Evolutionary conservation across 2,797 vertebrate species (phyloP).

Genomic region (Amblyopsis hoosieri): DNA sequence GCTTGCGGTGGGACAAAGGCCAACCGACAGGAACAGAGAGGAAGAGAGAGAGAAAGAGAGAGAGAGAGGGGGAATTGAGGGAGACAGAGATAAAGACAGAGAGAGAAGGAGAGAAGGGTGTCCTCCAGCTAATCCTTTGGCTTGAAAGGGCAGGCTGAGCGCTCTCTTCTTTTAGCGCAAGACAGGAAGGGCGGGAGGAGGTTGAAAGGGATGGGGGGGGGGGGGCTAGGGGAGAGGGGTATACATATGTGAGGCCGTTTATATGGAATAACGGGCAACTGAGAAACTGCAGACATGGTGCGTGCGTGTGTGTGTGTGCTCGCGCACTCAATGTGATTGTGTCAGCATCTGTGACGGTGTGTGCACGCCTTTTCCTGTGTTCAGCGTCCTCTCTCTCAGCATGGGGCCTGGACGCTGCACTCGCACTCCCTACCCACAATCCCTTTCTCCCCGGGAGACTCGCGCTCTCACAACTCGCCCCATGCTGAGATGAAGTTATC

Average conservation of each 20-base stretch:
- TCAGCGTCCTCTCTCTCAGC: slow-evolving; percentile 51
- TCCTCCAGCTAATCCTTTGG: slow-evolving; percentile 81
- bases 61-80: slow-evolving; percentile 21
- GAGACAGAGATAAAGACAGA: slow-evolving; percentile 63
- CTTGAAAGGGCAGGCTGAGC: slow-evolving; percentile 81
- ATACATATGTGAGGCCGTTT: no score
- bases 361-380: slow-evolving; percentile 25
- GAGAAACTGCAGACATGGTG: slow-evolving; percentile 32
- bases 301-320: slow-evolving; percentile 21
- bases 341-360: slow-evolving; percentile 19
- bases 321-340: slow-evolving; percentile 7
- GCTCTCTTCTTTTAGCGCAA: slow-evolving; percentile 72
- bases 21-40: slow-evolving; percentile 8
- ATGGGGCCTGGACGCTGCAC: slow-evolving; percentile 39
- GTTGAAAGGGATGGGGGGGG: no score
- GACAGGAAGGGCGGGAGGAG: no score
- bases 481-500: slow-evolving; percentile 72
- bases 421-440: slow-evolving; percentile 58
- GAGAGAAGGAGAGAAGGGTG: slow-evolving; percentile 74
- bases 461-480: slow-evolving; percentile 48
- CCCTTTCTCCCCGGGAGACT: slow-evolving; percentile 59
- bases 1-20: slow-evolving; percentile 26
- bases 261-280: not conserved
- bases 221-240: no score
- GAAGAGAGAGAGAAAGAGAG: slow-evolving; percentile 12